Base-by-base conservation (phyloP, 2,113 vertebrate species). In the Trinectes maculatus region DNA sequence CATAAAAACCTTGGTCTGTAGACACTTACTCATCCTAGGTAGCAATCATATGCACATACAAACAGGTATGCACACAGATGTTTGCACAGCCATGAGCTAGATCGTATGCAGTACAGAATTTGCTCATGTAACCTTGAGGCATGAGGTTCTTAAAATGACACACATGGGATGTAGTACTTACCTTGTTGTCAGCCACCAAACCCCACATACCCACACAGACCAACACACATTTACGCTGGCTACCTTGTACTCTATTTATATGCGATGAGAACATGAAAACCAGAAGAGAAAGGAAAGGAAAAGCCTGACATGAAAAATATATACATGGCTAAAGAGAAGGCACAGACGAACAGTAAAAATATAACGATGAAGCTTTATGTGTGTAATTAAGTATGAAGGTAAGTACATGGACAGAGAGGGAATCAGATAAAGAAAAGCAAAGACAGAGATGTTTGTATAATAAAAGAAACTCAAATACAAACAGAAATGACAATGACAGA, bases 401-500 rank as follows among this genome's bases (percentile, higher is more conserved):
- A 28, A 71, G 11, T 39, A 25, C 4, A 26, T n/a, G 22, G 13
- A 49, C 65, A 49, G n/a, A 60, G 25, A 37, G 8, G n/a, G 33
- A n/a, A 6, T 26, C 10, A 33, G 39, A 54, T 15, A 62, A 18
- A 63, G 15, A 56, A 21, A 53, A 39, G 56, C n/a, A 63, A 58
- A 72, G 47, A 57, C 24, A 64, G 42, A 67, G 16, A 61, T 34
- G 26, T 55, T 46, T 49, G 34, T 60, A 39, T 16, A 31, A 77
- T 79, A 86, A 81, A 60, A 77, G 80, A 53, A 42, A 63, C 37
- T 71, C 93, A 92, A 87, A 89, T 78, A 89, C 83, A 48, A 60
- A 63, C 8, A 57, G 49, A 47, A 85, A 25, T 6, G 25, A 16
- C 24, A n/a, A n/a, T n/a, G 48, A 52, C 10, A 24, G 51, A 72